A percentile compares a stretch with the other conserved stretches of the same genome.
Conservation (phyloP, 1,140 invertebrate species). For the Zelostemma sp. region DNA sequence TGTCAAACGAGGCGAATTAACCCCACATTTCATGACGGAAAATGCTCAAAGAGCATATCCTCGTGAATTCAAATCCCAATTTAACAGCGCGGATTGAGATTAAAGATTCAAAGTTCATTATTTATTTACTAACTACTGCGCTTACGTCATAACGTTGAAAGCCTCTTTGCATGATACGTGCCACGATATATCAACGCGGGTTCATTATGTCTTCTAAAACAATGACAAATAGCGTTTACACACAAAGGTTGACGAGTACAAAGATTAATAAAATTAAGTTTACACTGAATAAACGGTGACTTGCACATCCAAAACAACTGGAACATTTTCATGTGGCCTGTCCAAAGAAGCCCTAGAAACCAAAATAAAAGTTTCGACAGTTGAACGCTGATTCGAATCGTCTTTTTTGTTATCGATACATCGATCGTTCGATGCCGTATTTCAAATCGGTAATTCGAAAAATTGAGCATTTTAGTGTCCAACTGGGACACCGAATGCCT, state of each 20-base stretch:
- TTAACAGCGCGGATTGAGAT: slow-evolving; percentile 1
- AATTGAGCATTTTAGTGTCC: too few relatives aligned
- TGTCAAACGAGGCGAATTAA: neutral
- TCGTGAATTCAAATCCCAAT: neutral
- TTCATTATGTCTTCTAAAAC: slow-evolving; percentile 14
- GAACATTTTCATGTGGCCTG: slow-evolving; percentile 43
- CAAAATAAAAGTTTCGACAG: slow-evolving; percentile 51
- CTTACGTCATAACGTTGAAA: slow-evolving; percentile 55
- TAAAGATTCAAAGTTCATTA: slow-evolving; percentile 3
- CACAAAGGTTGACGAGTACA: neutral
- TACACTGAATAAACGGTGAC: slow-evolving; percentile 30
- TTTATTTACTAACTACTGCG: slow-evolving; percentile 15
- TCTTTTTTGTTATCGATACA: neutral
- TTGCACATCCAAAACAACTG: slow-evolving; percentile 44
- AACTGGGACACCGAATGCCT: too few relatives aligned
- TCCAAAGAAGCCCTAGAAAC: slow-evolving; percentile 45
- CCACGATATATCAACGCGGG: slow-evolving; percentile 18
- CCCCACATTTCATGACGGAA: neutral
- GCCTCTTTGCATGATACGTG: slow-evolving; percentile 59
- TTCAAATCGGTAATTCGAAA: too few relatives aligned
- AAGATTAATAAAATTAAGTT: slow-evolving; percentile 29
- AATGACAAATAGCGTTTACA: slow-evolving; percentile 8
- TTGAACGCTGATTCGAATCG: slow-evolving; percentile 11
- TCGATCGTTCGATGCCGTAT: too few relatives aligned
- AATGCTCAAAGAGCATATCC: neutral